Percentiles rank a stretch among this genome's conserved stretches.
These are phyloP conservation scores for Halocynthia aurantium DNA, from an alignment of 23 tunicate genomes.

Conservation along the genomic window DNA sequence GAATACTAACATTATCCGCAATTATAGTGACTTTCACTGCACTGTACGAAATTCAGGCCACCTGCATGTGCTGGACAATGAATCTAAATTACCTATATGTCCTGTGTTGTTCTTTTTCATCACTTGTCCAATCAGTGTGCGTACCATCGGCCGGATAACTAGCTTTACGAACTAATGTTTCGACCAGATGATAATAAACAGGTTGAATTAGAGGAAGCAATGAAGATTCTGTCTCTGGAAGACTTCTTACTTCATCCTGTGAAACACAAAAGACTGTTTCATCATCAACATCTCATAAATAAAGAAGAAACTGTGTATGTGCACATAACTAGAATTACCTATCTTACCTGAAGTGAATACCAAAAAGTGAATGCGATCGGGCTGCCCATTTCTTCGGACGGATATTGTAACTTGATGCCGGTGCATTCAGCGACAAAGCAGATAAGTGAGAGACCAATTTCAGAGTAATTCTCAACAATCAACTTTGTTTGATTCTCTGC, in stretches of 20 bases:
- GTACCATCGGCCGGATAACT: conserved; percentile 65
- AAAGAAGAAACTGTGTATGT: too few relatives aligned
- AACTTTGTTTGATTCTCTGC: conserved; percentile 92
- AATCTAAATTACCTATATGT: conserved; percentile 33
- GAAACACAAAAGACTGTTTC: too few relatives aligned
- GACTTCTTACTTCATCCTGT: conserved; percentile 73
- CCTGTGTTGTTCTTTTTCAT: conserved; percentile 92
- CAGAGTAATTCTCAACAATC: conserved; percentile 52
- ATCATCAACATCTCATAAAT: too few relatives aligned
- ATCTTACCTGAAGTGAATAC: conserved; percentile 44
- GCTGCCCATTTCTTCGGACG: conserved; percentile 74
- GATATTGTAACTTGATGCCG: conserved; percentile 76
- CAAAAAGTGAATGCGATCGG: conserved; percentile 96
- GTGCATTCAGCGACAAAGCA: conserved; percentile 70
- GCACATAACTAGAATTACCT: conserved; percentile 1
- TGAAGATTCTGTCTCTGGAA: conserved; percentile 7
- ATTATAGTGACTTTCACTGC: too few relatives aligned
- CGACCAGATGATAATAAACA: conserved; percentile 50
- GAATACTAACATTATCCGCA: too few relatives aligned
- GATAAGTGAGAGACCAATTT: conserved; percentile 56
- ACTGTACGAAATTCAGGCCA: too few relatives aligned
- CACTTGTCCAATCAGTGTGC: conserved; percentile 56
- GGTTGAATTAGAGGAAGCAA: conserved; percentile 29
- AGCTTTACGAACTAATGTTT: conserved; percentile 48
- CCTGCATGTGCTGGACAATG: too few relatives aligned